These are phyloP conservation scores for Junco hyemalis DNA, from an alignment of 2,113 vertebrate genomes.

Conservation along the genomic window DNA sequence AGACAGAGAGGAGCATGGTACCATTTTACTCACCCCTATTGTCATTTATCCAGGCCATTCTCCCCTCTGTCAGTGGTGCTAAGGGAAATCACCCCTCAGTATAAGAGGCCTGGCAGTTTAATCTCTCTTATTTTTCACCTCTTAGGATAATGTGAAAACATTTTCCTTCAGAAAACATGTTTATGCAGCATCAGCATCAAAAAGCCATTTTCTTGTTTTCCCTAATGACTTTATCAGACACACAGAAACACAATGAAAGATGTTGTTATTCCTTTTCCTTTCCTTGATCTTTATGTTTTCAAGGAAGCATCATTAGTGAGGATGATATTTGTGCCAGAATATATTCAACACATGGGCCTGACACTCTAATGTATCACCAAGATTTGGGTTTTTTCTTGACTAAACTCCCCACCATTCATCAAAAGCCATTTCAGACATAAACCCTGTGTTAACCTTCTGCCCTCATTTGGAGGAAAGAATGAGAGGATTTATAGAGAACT, in stretches of 20 bases:
- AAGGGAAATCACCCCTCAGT: not conserved
- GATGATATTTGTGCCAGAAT: slow-evolving; percentile 40
- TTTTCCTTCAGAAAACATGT: slow-evolving; percentile 63
- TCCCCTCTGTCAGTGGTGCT: not conserved
- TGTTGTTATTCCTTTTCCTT: slow-evolving; percentile 55
- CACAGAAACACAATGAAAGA: slow-evolving; percentile 58
- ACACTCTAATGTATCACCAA: not conserved
- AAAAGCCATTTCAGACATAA: not conserved
- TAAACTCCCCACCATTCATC: not conserved
- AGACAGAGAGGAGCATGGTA: not conserved
- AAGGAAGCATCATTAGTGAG: slow-evolving; percentile 33
- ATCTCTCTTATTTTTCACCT: slow-evolving; percentile 37
- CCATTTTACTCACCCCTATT: not conserved
- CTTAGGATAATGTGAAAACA: slow-evolving; percentile 64
- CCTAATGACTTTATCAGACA: slow-evolving; percentile 68
- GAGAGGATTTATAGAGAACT: not conserved
- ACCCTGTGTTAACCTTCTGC: not conserved
- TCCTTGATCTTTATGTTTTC: slow-evolving; percentile 58
- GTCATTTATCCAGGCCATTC: not conserved
- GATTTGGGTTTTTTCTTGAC: not conserved
- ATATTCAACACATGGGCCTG: slow-evolving; percentile 37
- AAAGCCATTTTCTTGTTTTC: slow-evolving; percentile 71
- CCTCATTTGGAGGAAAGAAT: not conserved
- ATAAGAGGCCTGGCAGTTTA: not conserved
- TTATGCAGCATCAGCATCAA: slow-evolving; percentile 73